phyloP scores from a whole-genome alignment of 2,113 vertebrate genomes.

The Progne subis region DNA sequence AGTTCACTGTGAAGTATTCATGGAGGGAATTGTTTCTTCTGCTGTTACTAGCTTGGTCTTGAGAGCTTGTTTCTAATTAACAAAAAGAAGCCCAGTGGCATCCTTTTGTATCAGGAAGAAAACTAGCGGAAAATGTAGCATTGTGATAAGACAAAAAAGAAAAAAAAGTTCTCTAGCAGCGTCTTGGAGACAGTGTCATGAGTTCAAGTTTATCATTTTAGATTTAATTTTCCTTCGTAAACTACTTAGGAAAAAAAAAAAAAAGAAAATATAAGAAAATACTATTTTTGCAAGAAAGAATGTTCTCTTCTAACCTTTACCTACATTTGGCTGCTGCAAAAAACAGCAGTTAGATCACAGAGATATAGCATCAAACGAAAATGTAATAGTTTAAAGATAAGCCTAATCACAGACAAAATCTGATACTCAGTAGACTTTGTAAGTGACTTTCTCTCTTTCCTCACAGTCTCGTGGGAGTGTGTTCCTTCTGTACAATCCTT shows the following conservation, averaged over 20 bases:
- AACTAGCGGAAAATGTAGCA: neutral
- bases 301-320: neutral
- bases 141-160: neutral
- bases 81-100: neutral
- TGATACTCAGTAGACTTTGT: neutral
- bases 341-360: neutral
- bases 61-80: slow-evolving; percentile 12
- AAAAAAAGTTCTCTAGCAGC: neutral
- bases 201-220: neutral
- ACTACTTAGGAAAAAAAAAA: neutral
- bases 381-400: neutral
- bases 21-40: neutral
- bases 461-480: neutral
- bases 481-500: neutral
- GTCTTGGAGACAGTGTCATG: neutral
- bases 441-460: neutral
- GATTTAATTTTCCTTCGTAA: neutral
- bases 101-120: neutral
- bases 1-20: neutral
- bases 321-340: neutral
- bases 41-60: neutral
- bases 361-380: neutral
- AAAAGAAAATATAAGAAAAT: neutral
- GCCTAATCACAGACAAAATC: neutral
- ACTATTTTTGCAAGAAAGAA: neutral